Evolutionary conservation across 2,113 vertebrate species (phyloP).

Genomic region (Hiodon tergisus): DNA sequence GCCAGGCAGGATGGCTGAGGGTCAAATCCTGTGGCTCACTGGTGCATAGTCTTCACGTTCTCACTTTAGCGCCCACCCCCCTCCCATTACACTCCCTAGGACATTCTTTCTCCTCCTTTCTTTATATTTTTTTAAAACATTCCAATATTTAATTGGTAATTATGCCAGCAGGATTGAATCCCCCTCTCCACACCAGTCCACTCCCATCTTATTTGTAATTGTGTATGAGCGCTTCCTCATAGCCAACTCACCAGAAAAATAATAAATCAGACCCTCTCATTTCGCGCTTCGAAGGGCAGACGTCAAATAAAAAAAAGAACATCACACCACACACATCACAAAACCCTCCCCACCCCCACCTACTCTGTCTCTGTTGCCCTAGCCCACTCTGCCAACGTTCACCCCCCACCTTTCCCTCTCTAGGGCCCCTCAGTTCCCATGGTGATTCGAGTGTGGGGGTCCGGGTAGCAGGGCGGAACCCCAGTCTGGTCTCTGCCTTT

Average conservation of each 20-base stretch:
- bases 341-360: slow-evolving; percentile 5
- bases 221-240: slow-evolving; percentile 71
- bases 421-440: slow-evolving; percentile 66
- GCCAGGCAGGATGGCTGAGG: slow-evolving; percentile 60
- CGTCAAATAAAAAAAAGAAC: slow-evolving; percentile 61
- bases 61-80: slow-evolving; percentile 1
- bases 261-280: slow-evolving; percentile 78
- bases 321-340: slow-evolving; percentile 40
- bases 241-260: slow-evolving; percentile 69
- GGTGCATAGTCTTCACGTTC: slow-evolving; percentile 50
- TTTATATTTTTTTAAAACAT: slow-evolving; percentile 53
- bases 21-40: slow-evolving; percentile 56
- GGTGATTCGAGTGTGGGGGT: slow-evolving; percentile 53
- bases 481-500: slow-evolving; percentile 47
- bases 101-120: slow-evolving; percentile 29
- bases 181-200: slow-evolving; percentile 36
- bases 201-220: slow-evolving; percentile 58
- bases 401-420: slow-evolving; percentile 36
- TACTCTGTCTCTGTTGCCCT: slow-evolving; percentile 26
- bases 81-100: slow-evolving; percentile 3
- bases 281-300: slow-evolving; percentile 74
- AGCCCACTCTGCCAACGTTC: slow-evolving; percentile 34
- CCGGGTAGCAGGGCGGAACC: slow-evolving; percentile 65
- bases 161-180: slow-evolving; percentile 66
- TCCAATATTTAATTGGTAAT: slow-evolving; percentile 74